These are phyloP conservation scores for Drosophila kuntzei DNA, from an alignment of 2,888 invertebrate species.

Conservation along the genomic window DNA sequence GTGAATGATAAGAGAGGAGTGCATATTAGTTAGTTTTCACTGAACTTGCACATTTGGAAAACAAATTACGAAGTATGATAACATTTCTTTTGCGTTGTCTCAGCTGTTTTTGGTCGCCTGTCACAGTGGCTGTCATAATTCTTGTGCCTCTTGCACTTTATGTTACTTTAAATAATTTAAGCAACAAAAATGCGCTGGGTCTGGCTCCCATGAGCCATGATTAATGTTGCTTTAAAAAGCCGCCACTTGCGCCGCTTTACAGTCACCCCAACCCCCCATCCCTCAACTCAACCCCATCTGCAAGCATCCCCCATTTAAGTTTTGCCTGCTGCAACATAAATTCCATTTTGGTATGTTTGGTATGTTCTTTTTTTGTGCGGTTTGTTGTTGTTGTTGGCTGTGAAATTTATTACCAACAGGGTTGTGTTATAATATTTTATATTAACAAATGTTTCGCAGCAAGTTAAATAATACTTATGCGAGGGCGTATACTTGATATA, in stretches of 20 bases:
- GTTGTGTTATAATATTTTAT: slow-evolving; percentile 69
- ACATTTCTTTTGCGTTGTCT: slow-evolving; percentile 45
- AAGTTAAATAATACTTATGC: slow-evolving; percentile 41
- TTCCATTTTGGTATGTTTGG: slow-evolving; percentile 50
- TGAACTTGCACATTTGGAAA: slow-evolving; percentile 56
- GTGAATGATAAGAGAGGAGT: slow-evolving; percentile 54
- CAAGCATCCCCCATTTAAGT: slow-evolving; percentile 27
- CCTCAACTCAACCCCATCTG: slow-evolving; percentile 2
- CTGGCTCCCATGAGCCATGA: slow-evolving; percentile 61
- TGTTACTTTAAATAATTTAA: slow-evolving; percentile 69
- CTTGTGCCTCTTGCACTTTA: slow-evolving; percentile 57
- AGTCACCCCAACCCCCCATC: background rate
- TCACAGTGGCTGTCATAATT: slow-evolving; percentile 63
- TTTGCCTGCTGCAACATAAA: slow-evolving; percentile 62
- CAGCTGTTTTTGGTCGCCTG: slow-evolving; percentile 63
- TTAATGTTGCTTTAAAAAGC: slow-evolving; percentile 77
- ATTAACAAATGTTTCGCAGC: slow-evolving; percentile 64
- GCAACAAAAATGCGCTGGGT: slow-evolving; percentile 26
- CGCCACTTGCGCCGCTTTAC: slow-evolving; percentile 68
- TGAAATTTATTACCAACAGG: slow-evolving; percentile 68
- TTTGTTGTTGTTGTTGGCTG: slow-evolving; percentile 50
- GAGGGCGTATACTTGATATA: slow-evolving; percentile 16
- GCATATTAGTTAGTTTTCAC: slow-evolving; percentile 43
- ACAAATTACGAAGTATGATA: slow-evolving; percentile 50
- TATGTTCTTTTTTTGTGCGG: slow-evolving; percentile 48